A percentile compares a stretch with the other conserved stretches of the same genome.
phyloP scores from a whole-genome alignment of 2,113 vertebrate species.

The Casuarius casuarius region DNA sequence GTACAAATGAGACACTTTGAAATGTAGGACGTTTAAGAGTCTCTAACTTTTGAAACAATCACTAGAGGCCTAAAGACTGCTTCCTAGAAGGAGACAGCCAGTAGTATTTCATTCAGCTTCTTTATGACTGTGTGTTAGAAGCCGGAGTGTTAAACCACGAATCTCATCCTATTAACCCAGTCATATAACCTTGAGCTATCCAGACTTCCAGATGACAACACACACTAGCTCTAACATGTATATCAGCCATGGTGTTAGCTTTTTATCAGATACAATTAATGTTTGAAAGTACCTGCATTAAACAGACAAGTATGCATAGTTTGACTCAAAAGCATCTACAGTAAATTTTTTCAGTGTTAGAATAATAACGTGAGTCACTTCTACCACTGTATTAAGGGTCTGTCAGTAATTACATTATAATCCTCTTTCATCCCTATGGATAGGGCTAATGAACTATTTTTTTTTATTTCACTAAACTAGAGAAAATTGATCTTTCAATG shows the following conservation, averaged over 20 bases:
- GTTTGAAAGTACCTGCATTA: neutral
- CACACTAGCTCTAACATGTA: constrained; percentile 11
- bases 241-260: constrained; percentile 23
- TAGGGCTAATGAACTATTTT: neutral
- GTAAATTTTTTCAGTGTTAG: neutral
- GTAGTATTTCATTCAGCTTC: constrained; percentile 66
- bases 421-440: neutral
- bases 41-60: constrained; percentile 71
- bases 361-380: neutral
- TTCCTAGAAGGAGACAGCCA: constrained; percentile 45
- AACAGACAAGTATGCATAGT: neutral
- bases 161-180: constrained; percentile 73
- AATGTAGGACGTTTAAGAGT: constrained; percentile 53
- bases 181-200: constrained; percentile 74
- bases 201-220: constrained; percentile 51
- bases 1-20: constrained; percentile 41
- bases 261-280: constrained; percentile 19
- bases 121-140: constrained; percentile 71
- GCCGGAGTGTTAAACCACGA: constrained; percentile 59
- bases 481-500: neutral
- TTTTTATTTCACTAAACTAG: neutral
- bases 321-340: neutral
- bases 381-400: neutral
- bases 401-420: neutral
- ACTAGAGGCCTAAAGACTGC: constrained; percentile 39